Base-by-base conservation (phyloP, 2,113 vertebrate species). In the Telmatochromis sp. region DNA sequence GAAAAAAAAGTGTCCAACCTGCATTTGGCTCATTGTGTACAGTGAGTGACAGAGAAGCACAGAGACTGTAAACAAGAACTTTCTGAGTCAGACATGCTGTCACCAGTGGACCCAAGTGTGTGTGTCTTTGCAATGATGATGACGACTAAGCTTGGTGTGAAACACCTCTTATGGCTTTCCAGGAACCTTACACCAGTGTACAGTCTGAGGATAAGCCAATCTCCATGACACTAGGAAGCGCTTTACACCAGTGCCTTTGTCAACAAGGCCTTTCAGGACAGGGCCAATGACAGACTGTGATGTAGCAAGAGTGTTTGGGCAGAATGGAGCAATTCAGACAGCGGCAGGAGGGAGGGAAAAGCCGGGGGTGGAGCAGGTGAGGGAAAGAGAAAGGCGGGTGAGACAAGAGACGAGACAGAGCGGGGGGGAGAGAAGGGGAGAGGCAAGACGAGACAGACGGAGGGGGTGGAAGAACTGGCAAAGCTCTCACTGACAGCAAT, bases 401-500 rank as follows among this genome's bases (percentile, higher is more conserved):
- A 93, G 89, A 90, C 84, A 89, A 37, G 81, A 90, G 90, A 89
- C 81, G 83, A 92, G 92, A 94, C 90, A 86, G 85, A 86, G 86
- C 4, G 78, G 35, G 68, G 57, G 82, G 73, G 73, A 73, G 26
- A 37, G 35, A 68, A 60, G 65, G 80, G 28, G 47, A 63, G 80
- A 80, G 63, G 23, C 71, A 35, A 83, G 85, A 81, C 85, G 47
- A 93, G 91, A 93, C 92, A 82, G 82, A 89, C 33, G 26, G 89
- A 92, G 80, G 87, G 45, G 50, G 81, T 63, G 86, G 91, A 79
- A 75, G 26, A 82, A 83, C 92, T 85, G 92, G 90, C 79, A 95
- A 93, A 94, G 91, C 89, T 91, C 92, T 91, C 89, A 93, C 91
- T 96, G 89, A 95, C 93, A 94, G 91, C 82, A 94, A 87, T 89